Conservation (phyloP, 2,888 invertebrate species). For the Microchrysa polita region DNA sequence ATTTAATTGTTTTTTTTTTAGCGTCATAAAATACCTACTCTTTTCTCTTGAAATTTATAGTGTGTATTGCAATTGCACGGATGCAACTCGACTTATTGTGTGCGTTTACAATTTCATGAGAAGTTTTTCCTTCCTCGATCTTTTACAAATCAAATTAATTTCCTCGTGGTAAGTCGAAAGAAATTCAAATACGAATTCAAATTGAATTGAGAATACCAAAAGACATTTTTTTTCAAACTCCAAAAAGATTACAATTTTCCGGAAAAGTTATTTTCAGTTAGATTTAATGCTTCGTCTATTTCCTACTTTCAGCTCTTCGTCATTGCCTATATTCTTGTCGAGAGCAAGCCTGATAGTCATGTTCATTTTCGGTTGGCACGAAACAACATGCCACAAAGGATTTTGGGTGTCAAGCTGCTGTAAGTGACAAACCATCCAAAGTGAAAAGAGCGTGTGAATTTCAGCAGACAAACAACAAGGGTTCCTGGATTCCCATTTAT, state of each 20-base stretch:
- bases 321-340: neutral
- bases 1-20: too few species aligned
- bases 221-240: too few species aligned
- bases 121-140: too few species aligned
- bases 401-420: constrained; percentile 28
- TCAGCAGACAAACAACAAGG: constrained; percentile 46
- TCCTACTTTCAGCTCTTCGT: neutral
- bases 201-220: too few species aligned
- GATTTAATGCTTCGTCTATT: neutral
- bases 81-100: too few species aligned
- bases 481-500: constrained; percentile 17
- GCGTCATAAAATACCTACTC: too few species aligned
- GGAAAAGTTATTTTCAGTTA: constrained; percentile 11
- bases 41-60: too few species aligned
- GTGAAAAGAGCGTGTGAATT: constrained; percentile 48
- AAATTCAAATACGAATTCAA: too few species aligned
- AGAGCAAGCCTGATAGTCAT: constrained; percentile 24
- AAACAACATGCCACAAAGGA: constrained; percentile 38
- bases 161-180: too few species aligned
- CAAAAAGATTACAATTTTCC: constrained; percentile 27
- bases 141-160: too few species aligned
- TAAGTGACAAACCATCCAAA: constrained; percentile 33
- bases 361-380: constrained; percentile 35
- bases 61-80: too few species aligned
- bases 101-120: too few species aligned